Percentiles rank a stretch among this genome's conserved stretches.
Evolutionary conservation across 2,888 invertebrate species (phyloP).

Genomic region (Sphecodes monilicornis): DNA sequence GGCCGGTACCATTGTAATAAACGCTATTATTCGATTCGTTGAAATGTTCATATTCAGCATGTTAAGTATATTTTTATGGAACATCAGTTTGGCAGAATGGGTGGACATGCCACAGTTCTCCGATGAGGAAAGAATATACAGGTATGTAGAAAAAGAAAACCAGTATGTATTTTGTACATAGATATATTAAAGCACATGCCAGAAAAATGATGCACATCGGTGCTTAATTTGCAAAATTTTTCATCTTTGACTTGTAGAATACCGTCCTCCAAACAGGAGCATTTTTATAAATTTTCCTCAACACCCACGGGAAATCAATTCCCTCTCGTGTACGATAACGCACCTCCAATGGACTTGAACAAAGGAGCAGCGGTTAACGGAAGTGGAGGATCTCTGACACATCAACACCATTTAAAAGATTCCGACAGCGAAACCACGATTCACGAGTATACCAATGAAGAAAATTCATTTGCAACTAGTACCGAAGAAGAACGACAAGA

Average conservation of each 20-base stretch:
- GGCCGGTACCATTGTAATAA: neutral
- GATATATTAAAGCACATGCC: neutral
- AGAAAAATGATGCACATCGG: neutral
- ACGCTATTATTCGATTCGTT: neutral
- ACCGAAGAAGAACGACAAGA: conserved; percentile 9
- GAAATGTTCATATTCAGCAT: conserved; percentile 14
- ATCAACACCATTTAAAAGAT: neutral
- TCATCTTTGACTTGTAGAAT: conserved; percentile 47
- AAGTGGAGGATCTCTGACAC: neutral
- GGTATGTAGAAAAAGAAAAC: conserved; percentile 49
- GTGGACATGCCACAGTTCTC: conserved; percentile 82
- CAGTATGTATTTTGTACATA: neutral
- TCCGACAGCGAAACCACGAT: neutral
- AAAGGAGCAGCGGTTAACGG: conserved; percentile 11
- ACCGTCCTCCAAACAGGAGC: conserved; percentile 49
- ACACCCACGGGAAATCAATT: conserved; percentile 21
- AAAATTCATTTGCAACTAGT: neutral
- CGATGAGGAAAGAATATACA: conserved; percentile 77
- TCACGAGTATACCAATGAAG: neutral
- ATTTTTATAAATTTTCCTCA: conserved; percentile 49
- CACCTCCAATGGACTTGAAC: neutral
- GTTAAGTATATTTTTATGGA: conserved; percentile 44
- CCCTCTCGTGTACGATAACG: conserved; percentile 5
- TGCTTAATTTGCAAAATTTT: conserved; percentile 18
- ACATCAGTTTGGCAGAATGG: conserved; percentile 75